Evolutionary conservation across 2,797 vertebrate species (phyloP).

Genomic region (Crocidura indochinensis): DNA sequence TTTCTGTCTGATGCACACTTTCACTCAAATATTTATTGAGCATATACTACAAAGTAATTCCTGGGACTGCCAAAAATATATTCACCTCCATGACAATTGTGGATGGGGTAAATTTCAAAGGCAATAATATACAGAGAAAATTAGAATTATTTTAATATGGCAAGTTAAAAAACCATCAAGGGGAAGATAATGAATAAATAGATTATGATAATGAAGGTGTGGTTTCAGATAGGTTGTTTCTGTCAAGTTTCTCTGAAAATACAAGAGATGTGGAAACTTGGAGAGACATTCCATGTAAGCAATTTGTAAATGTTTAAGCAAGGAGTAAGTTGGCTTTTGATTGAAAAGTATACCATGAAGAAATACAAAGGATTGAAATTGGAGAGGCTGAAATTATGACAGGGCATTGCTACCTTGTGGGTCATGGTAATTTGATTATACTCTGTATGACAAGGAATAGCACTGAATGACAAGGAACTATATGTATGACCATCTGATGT

Average conservation of each 20-base stretch:
- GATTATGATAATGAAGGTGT: neutral
- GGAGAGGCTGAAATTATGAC: neutral
- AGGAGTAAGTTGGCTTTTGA: neutral
- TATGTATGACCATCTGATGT: neutral
- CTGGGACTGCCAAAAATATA: neutral
- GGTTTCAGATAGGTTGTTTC: neutral
- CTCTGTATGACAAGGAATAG: neutral
- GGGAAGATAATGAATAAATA: neutral
- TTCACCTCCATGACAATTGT: neutral
- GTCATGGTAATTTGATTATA: neutral
- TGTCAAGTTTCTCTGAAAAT: neutral
- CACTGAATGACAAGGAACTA: too few species aligned
- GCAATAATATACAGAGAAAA: constrained; percentile 14
- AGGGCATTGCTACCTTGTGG: neutral
- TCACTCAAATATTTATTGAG: neutral
- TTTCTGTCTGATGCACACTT: neutral
- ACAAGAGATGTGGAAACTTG: neutral
- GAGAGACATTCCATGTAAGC: neutral
- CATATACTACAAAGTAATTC: neutral
- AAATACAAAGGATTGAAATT: neutral
- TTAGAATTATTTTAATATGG: neutral
- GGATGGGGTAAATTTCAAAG: neutral
- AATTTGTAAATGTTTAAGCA: neutral
- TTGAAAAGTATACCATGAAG: too few species aligned
- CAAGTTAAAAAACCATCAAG: neutral